Percentiles rank a stretch among this genome's conserved stretches.
phyloP scores from a whole-genome alignment of 2,113 vertebrate genomes.

The Sialia sialis region DNA sequence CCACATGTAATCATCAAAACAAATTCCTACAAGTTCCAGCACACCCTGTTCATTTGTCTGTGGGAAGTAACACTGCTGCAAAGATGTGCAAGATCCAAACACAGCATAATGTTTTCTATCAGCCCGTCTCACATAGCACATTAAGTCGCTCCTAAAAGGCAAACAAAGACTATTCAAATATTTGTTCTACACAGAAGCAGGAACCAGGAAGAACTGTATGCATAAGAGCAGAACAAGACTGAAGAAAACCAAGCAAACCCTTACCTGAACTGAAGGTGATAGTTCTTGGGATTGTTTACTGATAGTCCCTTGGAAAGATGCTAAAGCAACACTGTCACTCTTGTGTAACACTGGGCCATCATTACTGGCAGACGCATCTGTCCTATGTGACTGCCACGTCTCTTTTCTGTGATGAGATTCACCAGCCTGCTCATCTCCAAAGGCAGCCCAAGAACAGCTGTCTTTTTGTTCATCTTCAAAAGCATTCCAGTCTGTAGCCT shows the following conservation, averaged over 20 bases:
- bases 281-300: slow-evolving; percentile 65
- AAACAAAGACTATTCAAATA: slow-evolving; percentile 20
- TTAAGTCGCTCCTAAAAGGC: background rate
- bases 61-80: background rate
- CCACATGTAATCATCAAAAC: background rate
- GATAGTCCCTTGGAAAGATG: slow-evolving; percentile 53
- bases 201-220: background rate
- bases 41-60: background rate
- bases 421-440: slow-evolving; percentile 72
- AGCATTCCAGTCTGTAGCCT: slow-evolving; percentile 79
- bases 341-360: slow-evolving; percentile 46
- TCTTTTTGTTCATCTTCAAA: slow-evolving; percentile 78
- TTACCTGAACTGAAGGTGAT: slow-evolving; percentile 77
- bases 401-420: slow-evolving; percentile 71
- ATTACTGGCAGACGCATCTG: slow-evolving; percentile 23
- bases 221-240: background rate
- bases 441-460: slow-evolving; percentile 79
- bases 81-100: background rate
- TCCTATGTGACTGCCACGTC: slow-evolving; percentile 71
- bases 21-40: background rate
- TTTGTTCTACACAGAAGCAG: background rate
- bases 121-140: background rate
- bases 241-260: background rate
- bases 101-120: background rate
- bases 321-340: slow-evolving; percentile 49